phyloP scores from a whole-genome alignment of 2,113 vertebrate species.

The Pelusios castaneus region DNA sequence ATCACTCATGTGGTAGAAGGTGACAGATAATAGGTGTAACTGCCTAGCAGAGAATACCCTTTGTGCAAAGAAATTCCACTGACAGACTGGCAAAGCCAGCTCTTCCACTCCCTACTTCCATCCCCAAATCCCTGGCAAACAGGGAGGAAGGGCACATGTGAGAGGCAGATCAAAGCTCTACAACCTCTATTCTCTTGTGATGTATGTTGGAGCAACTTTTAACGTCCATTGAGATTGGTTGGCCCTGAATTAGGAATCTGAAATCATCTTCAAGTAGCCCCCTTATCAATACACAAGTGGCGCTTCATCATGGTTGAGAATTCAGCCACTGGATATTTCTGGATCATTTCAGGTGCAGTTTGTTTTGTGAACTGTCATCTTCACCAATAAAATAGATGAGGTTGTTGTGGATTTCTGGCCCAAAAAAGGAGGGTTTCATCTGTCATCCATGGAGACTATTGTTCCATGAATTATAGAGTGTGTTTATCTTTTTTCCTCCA shows the following conservation, averaged over 20 bases:
- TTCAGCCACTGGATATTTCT: neutral
- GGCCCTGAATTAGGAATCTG: neutral
- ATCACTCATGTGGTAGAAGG: neutral
- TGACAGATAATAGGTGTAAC: neutral
- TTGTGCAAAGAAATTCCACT: neutral
- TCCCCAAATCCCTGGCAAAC: neutral
- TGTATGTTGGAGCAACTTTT: fast-evolving
- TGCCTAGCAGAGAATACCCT: neutral
- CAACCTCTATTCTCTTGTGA: neutral
- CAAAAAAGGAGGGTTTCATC: neutral
- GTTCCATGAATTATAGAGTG: neutral
- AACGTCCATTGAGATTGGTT: neutral
- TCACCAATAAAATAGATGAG: neutral
- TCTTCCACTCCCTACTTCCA: neutral
- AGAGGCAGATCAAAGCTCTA: neutral
- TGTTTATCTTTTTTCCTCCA: neutral
- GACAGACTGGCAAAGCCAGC: neutral
- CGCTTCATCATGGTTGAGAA: neutral
- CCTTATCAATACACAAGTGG: neutral
- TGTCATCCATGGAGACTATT: neutral
- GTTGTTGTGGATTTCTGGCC: neutral
- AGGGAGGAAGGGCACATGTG: neutral
- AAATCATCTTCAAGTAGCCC: neutral
- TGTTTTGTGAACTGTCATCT: neutral
- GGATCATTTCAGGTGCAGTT: neutral